Base-by-base conservation (phyloP, 30 jellyfish, hydroid and myxozoan species). In the Cassiopea andromeda region DNA sequence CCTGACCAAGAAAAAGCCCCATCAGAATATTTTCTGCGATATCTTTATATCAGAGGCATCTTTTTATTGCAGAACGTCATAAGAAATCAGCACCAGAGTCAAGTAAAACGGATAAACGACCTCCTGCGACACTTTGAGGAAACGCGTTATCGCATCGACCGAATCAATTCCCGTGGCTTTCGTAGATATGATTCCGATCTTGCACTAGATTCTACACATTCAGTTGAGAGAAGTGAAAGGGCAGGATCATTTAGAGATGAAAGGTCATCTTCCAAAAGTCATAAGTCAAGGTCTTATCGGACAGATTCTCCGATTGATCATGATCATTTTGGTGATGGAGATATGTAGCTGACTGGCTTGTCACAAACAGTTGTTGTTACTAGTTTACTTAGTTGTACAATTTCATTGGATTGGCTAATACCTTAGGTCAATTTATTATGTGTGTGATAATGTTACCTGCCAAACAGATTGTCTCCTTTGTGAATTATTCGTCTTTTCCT, bases 61-160 rank as follows among this genome's bases (percentile, higher is more conserved):
- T 50, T 49, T 73, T 2, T 69, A 70, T 59, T 66, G 47, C 87
- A 90, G 97, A 90, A 75, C 57, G 88, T 71, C 60, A 83, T 90
- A n/a, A 87, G 93, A 27, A 83, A 83, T 61, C 97, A 90, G 64
- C 90, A 83, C 48, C 90, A 74, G 77, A 82, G 93, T 54, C 97
- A 90, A 44, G 75, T 75, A 7, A 85, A 91, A 12, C 80, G 97
- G 47, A 90, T 90, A 45, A 78, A 70, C 54, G 97, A 90, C 66
- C 84, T 90, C 46, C 48, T 58, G n/a, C 90, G 91, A 27, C 2
- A 69, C 68, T 90, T 90, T 60, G 93, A 82, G 64, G 97, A 90
- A 66, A 77, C 97, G 1, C 88, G 93, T 10, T 77, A 82, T 60
- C 92, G 97, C 44, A 80, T 89, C 84, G 97, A 89, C 71, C 85